Percentiles rank a stretch among this genome's conserved stretches.
Conservation (phyloP, 2,797 vertebrate species). For the Epinephelus coioides region DNA sequence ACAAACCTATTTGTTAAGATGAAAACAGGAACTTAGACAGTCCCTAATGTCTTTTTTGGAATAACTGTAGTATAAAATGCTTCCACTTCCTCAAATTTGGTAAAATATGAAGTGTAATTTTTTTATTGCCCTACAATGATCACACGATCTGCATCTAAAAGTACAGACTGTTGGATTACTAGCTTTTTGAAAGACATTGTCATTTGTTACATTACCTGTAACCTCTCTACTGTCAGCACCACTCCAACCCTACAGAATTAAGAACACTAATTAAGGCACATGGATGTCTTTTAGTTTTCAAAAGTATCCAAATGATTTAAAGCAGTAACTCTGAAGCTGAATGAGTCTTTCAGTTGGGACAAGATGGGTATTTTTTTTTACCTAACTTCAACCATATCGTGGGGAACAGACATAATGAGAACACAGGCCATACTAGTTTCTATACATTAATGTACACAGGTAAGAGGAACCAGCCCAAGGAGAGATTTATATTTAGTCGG, state of each 20-base stretch:
- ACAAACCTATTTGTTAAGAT: background rate
- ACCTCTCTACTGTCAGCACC: background rate
- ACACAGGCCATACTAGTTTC: background rate
- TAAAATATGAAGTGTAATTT: background rate
- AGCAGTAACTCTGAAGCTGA: background rate
- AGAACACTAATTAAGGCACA: background rate
- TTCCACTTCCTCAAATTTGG: conserved; percentile 7
- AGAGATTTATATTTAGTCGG: background rate
- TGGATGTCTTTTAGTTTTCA: background rate
- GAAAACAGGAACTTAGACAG: background rate
- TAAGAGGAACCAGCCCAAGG: background rate
- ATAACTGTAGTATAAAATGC: too few species aligned
- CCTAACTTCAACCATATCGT: background rate
- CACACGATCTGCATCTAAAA: conserved; percentile 3
- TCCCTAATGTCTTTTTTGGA: fast-evolving
- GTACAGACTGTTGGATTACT: background rate
- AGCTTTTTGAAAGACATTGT: background rate
- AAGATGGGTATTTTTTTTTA: background rate
- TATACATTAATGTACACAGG: background rate
- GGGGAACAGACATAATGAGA: background rate
- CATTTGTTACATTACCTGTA: background rate
- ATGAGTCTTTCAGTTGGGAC: too few species aligned
- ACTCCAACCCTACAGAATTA: background rate
- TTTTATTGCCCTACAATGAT: background rate
- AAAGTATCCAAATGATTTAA: background rate